Evolutionary conservation across 37 sponge, comb jelly and placozoan genomes (phyloP), one percentile per base, ranked within the genome.

Genomic region (Eunapius fragilis): DNA sequence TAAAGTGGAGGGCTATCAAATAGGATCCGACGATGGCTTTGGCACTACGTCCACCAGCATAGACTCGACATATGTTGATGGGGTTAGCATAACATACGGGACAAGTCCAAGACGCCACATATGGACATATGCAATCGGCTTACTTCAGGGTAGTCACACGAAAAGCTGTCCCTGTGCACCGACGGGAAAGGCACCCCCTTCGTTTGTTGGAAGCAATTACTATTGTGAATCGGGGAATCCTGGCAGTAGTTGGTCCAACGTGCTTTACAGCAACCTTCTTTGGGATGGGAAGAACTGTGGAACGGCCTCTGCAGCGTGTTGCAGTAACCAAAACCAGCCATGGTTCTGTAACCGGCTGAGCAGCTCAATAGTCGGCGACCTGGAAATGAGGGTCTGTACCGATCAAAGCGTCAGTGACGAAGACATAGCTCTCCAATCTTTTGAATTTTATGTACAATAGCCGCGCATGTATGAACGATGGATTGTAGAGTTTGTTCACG

Each of bases 271-370:
- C 23, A 19, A 79, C 49, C 80, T 67, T 14, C 76, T 84, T 6
- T 84, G 84, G 84, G 84, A 84, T 58, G 84, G 84, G 5, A 41
- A 50, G 28, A 76, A 58, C 27, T 84, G 84, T 25, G 37, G 27
- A 17, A 12, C 19, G 2, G 58, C 58, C 14, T 58, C 58, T 17
- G 58, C 58, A 10, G 6, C 58, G 17, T 58, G 58, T 19, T 58
- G 58, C 58, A 58, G 19, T 58, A 58, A 27, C 33, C 27, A 30
- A 77, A 73, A 34, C 31, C 74, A 73, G 22, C 74, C 74, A 14
- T 73, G 58, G 58, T 58, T 58, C 58, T 58, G 58, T 11, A 58
- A 58, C 58, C 14, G 58, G 58, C 58, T 58, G 58, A 58, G 14
- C 22, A 19, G 0, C 58, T 11, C 58, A 17, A 58, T 58, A 58